These are phyloP conservation scores for Drosophila willistoni DNA, from an alignment of 1,140 invertebrate species.

Conservation along the genomic window DNA sequence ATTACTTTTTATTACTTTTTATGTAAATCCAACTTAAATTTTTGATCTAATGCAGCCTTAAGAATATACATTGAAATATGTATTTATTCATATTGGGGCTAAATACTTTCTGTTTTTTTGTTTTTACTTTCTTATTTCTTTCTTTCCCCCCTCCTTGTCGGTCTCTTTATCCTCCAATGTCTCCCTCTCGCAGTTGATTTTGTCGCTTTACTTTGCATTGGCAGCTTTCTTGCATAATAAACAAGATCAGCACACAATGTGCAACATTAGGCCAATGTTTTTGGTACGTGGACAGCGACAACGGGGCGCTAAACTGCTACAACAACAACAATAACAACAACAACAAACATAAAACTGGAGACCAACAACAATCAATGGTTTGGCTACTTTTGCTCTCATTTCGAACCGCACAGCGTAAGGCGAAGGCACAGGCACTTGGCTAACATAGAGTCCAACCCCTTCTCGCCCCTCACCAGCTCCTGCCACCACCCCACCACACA, in stretches of 20 bases:
- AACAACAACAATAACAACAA: constrained; percentile 44
- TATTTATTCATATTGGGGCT: too few species aligned
- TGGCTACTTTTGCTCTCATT: constrained; percentile 69
- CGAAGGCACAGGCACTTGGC: constrained; percentile 56
- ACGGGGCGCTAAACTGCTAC: constrained; percentile 65
- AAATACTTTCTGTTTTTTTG: constrained; percentile 31
- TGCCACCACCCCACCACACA: not conserved
- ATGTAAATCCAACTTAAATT: too few species aligned
- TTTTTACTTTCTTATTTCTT: constrained; percentile 43
- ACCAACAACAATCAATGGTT: constrained; percentile 35
- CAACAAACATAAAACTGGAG: constrained; percentile 27
- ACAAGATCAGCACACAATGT: constrained; percentile 80
- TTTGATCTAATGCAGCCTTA: too few species aligned
- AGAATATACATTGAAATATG: too few species aligned
- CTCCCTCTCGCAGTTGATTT: constrained; percentile 30
- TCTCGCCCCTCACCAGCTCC: too few species aligned
- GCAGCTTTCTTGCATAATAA: constrained; percentile 82
- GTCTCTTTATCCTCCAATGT: not conserved
- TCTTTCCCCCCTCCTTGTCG: too few species aligned
- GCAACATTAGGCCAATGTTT: constrained; percentile 76
- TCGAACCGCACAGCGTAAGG: constrained; percentile 56
- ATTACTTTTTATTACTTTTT: too few species aligned
- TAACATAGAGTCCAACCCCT: constrained; percentile 26
- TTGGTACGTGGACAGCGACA: constrained; percentile 66
- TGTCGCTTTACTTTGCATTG: constrained; percentile 51